Conservation (phyloP, 2,113 vertebrate species). For the Pteronura brasiliensis region DNA sequence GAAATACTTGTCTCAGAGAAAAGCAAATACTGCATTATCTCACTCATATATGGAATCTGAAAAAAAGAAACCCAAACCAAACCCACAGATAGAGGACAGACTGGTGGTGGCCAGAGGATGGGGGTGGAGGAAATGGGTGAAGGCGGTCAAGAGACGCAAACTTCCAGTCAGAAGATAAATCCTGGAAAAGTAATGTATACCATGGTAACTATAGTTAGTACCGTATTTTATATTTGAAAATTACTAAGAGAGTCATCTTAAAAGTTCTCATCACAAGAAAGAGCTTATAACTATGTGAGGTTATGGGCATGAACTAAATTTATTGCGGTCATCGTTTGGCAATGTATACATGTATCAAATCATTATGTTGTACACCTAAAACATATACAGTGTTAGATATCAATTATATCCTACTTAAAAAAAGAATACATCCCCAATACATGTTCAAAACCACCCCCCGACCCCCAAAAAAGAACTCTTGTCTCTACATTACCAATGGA, state of each 20-base stretch:
- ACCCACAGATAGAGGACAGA: background rate
- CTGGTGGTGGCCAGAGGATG: background rate
- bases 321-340: background rate
- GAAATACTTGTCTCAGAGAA: background rate
- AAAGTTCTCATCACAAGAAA: background rate
- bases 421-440: background rate
- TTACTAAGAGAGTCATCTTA: background rate
- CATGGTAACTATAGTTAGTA: background rate
- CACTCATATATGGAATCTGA: background rate
- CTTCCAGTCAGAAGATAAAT: background rate
- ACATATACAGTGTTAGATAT: background rate
- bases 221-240: background rate
- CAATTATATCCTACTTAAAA: background rate
- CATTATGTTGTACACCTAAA: background rate
- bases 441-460: background rate
- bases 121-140: background rate
- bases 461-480: background rate
- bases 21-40: background rate
- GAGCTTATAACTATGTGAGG: background rate
- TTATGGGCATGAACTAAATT: background rate
- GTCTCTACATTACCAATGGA: background rate
- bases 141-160: background rate
- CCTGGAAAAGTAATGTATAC: background rate
- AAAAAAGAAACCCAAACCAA: background rate
- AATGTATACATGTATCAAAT: background rate